Evolutionary conservation across 2,888 invertebrate species (phyloP).

Genomic region (Limnephilus rhombicus): DNA sequence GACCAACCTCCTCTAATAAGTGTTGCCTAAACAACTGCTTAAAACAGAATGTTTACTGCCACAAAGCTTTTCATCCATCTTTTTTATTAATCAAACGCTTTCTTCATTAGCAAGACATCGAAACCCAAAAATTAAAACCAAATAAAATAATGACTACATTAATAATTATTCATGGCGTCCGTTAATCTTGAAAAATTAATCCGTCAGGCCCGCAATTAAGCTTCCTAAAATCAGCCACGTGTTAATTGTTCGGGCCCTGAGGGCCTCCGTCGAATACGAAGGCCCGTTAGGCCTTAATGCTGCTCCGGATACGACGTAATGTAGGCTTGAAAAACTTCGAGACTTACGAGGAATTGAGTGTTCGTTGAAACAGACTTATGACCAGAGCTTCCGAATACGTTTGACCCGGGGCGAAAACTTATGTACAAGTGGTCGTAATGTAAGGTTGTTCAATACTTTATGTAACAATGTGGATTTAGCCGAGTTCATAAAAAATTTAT

Average conservation of each 20-base stretch:
- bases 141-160: neutral
- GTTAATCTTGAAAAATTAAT: slow-evolving; percentile 35
- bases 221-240: slow-evolving; percentile 46
- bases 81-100: neutral
- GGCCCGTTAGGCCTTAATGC: slow-evolving; percentile 25
- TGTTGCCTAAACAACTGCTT: neutral
- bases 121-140: neutral
- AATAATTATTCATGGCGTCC: slow-evolving; percentile 8
- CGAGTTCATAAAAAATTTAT: neutral
- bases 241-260: slow-evolving; percentile 47
- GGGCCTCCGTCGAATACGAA: neutral
- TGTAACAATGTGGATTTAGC: neutral
- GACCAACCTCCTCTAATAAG: neutral
- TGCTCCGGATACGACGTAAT: neutral
- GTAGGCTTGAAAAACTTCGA: neutral
- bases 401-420: neutral
- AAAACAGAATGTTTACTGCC: neutral
- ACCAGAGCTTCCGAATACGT: neutral
- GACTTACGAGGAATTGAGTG: neutral
- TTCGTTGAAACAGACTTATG: neutral
- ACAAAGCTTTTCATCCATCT: neutral
- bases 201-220: slow-evolving; percentile 24
- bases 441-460: neutral
- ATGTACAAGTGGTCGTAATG: neutral
- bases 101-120: neutral